These are phyloP conservation scores for Brachyistius frenatus DNA, from an alignment of 2,113 vertebrate genomes.

Conservation along the genomic window DNA sequence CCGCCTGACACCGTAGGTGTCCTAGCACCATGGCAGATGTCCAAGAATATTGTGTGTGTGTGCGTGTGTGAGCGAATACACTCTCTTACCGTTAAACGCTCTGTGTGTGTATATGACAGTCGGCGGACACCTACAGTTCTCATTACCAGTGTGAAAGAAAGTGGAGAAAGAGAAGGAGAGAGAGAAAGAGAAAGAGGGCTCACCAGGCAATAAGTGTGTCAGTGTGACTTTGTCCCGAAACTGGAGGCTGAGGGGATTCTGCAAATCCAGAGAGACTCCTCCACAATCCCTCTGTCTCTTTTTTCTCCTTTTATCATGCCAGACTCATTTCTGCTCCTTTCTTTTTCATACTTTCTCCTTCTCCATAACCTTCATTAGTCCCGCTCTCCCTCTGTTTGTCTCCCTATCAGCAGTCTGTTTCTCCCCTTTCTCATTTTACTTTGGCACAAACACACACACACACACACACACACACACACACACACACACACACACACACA, in stretches of 20 bases:
- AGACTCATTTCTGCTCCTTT: conserved; percentile 53
- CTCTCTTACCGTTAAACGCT: conserved; percentile 45
- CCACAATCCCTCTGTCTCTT: conserved; percentile 49
- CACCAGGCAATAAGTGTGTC: conserved; percentile 77
- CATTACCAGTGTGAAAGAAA: conserved; percentile 63
- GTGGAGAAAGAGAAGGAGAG: conserved; percentile 23
- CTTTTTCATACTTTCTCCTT: conserved; percentile 46
- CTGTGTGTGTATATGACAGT: conserved; percentile 50
- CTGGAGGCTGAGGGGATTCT: conserved; percentile 66
- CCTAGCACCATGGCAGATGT: conserved; percentile 57
- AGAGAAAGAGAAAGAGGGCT: conserved; percentile 36
- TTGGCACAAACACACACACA: conserved; percentile 17
- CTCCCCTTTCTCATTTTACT: conserved; percentile 39
- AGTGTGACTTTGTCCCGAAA: conserved; percentile 78
- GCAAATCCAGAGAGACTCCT: conserved; percentile 71
- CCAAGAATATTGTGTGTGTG: conserved; percentile 44
- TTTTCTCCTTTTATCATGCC: conserved; percentile 48
- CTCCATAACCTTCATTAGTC: conserved; percentile 62
- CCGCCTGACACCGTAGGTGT: conserved; percentile 47
- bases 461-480: conserved; percentile 13
- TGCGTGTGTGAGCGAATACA: conserved; percentile 17
- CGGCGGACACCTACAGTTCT: conserved; percentile 58
- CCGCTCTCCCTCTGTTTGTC: conserved; percentile 29
- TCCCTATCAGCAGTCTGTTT: conserved; percentile 45
- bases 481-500: no score